phyloP scores from a whole-genome alignment of 2,888 invertebrate species.

The Geophilus truncorum region DNA sequence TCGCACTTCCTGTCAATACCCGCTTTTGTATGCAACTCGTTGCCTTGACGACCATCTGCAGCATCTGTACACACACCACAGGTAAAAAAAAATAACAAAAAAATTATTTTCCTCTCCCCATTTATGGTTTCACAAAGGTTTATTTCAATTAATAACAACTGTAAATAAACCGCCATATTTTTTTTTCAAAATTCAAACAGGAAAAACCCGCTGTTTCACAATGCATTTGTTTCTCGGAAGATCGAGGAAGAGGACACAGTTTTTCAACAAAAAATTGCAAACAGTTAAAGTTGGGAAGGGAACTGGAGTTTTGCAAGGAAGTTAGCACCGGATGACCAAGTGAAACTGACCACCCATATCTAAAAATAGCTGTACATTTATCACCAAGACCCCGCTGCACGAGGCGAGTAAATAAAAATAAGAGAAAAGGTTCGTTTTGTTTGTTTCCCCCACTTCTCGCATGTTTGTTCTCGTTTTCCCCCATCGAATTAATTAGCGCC shows the following conservation, averaged over 20 bases:
- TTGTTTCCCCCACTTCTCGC: neutral
- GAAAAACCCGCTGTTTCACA: neutral
- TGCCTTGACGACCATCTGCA: conserved; percentile 30
- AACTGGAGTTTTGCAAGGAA: neutral
- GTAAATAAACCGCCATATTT: neutral
- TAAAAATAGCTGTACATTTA: conserved; percentile 3
- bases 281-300: neutral
- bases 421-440: neutral
- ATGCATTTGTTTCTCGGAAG: conserved; percentile 1
- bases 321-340: conserved; percentile 4
- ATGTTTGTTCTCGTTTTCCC: neutral
- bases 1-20: conserved; percentile 29
- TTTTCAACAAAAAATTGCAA: neutral
- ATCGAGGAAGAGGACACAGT: neutral
- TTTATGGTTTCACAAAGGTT: neutral
- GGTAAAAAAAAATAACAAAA: neutral
- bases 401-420: neutral
- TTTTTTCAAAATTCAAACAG: neutral
- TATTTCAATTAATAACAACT: neutral
- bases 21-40: conserved; percentile 29
- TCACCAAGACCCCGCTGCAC: neutral
- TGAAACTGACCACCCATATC: conserved; percentile 1
- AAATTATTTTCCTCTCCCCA: neutral
- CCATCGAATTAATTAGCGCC: neutral
- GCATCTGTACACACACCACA: conserved; percentile 31